Evolutionary conservation across 2,888 invertebrate species (phyloP).

Genomic region (Clitarchus hookeri): DNA sequence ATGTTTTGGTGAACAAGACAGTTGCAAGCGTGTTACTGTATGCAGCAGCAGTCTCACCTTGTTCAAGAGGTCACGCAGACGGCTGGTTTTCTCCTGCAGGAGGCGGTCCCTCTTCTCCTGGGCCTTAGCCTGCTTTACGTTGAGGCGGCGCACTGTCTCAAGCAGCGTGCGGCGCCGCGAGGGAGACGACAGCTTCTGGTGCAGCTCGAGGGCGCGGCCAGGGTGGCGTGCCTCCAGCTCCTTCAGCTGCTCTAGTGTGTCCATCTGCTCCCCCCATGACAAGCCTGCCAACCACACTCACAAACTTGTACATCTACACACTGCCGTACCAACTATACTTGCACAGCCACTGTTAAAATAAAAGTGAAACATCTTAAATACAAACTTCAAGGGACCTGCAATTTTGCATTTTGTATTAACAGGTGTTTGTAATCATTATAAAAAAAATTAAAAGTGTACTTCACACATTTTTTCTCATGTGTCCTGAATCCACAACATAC

Average conservation of each 20-base stretch:
- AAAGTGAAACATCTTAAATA: too few species aligned
- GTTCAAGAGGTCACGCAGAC: slow-evolving; percentile 81
- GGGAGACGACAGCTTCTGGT: slow-evolving; percentile 92
- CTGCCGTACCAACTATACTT: too few species aligned
- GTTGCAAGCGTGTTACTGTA: background rate
- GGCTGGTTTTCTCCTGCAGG: slow-evolving; percentile 81
- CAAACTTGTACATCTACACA: background rate
- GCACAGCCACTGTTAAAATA: too few species aligned
- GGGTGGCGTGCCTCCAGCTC: slow-evolving; percentile 86
- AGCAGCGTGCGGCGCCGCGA: slow-evolving; percentile 83
- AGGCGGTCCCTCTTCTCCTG: slow-evolving; percentile 83
- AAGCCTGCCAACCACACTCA: slow-evolving; percentile 57
- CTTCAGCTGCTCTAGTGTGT: slow-evolving; percentile 76
- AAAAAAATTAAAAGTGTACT: too few species aligned
- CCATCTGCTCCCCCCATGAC: slow-evolving; percentile 86
- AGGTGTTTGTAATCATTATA: too few species aligned
- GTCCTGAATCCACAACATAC: too few species aligned
- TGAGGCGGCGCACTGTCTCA: slow-evolving; percentile 77
- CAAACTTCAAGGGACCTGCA: too few species aligned
- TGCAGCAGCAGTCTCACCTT: slow-evolving; percentile 62
- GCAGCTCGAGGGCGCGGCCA: slow-evolving; percentile 87
- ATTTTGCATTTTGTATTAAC: too few species aligned
- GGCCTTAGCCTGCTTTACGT: slow-evolving; percentile 90
- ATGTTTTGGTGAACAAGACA: background rate
- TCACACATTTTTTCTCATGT: too few species aligned